Base-by-base conservation (phyloP, 2,888 invertebrate genomes). In the Rotaria sp. region DNA sequence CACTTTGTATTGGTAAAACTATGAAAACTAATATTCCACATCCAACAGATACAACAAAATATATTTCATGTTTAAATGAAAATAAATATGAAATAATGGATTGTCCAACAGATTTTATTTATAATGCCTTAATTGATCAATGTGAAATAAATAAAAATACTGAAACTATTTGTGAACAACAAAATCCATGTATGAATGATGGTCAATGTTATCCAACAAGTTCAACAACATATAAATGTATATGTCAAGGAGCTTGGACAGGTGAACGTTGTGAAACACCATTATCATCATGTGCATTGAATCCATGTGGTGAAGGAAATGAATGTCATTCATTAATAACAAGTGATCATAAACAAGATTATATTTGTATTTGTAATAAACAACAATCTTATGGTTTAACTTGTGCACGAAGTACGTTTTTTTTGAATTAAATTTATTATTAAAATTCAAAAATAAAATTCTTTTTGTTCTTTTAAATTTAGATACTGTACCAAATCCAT, bases 401-500 rank as follows among this genome's bases (percentile, higher is more conserved):
- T n/a, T 80, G 80, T 45, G 45, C 5, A 45, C 24, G n/a, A n/a
- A 80, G 80, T 80, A 80, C 0, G 41, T 80, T 45, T 41, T 24
- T 38, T 26, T n/a, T n/a, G n/a, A 15, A 80, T 26, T 24, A 10
- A 45, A 21, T 74, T 74, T 24, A 10, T 24, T 10, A 0, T 35
- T 38, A 11, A 7, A 21, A 24, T 21, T 74, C 30, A 67, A 30
- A 38, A 10, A 35, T 2, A 30, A 67, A 35, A 7, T 74, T 38
- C 38, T 26, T 35, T 1, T 18, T 0, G 4, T 24, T n/a, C 8
- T 26, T 45, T 18, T n/a, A 24, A 5, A 13, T 67, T 3, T 45
- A 80, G 80, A 80, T 80, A 80, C 80, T 45, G 80, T 80, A n/a
- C 80, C 80, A n/a, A 80, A 80, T 80, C 80, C 80, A 80, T 80